Evolutionary conservation across 2,888 invertebrate genomes (phyloP), one percentile per base, ranked within the genome.

Genomic region (Apodemia duryi): DNA sequence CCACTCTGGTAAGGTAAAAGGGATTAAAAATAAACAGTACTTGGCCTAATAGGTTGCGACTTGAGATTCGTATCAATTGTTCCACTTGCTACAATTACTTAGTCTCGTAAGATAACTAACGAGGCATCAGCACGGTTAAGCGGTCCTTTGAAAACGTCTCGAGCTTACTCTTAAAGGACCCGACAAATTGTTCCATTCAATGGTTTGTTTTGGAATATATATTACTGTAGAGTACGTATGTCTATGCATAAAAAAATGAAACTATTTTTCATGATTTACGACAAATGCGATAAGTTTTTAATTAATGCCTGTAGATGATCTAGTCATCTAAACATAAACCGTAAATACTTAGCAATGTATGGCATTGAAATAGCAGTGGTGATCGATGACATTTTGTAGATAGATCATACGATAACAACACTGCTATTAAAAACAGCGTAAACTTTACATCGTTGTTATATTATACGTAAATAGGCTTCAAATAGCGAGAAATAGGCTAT

Each of bases 111-210:
- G 82, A 85, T 88, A 86, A 86, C 82, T 89, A 88, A 88, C 86
- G 86, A 88, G 86, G 88, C 87, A 88, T 84, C 85, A 84, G 80
- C 82, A 79, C 77, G 77, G 77, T 86, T 73, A 72, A 73, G 76
- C 74, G 79, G 82, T 75, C 82, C 88, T 79, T 89, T 88, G 86
- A 84, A 89, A 84, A 84, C 82, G 90, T 90, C 89, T 67, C 63
- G 54, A 54, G 54, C 54, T 54, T 29, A 54, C 81, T 81, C 77
- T 76, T 79, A 84, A 87, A 84, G 82, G 83, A 76, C 80, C 86
- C 87, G 88, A 88, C 88, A 88, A 88, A 88, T 88, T 88, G 88
- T 88, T 85, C 85, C 76, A 87, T 88, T 88, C 82, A 87, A 81
- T 79, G 81, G 81, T 79, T 80, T 38, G 49, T 41, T 28, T 54